phyloP scores from a whole-genome alignment of 2,888 invertebrate species.

The Platynereis dumerilii region DNA sequence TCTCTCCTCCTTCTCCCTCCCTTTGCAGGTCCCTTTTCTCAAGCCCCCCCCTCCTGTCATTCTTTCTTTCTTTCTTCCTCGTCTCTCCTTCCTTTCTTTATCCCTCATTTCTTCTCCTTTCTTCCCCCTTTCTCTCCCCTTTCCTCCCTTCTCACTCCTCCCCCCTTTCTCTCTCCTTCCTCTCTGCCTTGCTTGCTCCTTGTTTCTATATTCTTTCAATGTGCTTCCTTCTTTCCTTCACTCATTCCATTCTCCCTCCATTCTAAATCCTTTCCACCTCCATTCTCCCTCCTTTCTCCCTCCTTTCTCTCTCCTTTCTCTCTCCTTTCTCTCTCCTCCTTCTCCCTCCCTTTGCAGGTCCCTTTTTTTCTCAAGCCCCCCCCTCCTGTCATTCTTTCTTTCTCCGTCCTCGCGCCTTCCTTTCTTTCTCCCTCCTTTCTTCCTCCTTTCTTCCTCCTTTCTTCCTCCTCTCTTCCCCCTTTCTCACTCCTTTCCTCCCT shows the following conservation, averaged over 20 bases:
- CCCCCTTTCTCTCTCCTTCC: not conserved
- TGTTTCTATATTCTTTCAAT: too few relatives aligned
- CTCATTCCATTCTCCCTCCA: too few relatives aligned
- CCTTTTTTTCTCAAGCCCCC: not conserved
- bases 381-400: not conserved
- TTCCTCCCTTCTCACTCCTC: too few relatives aligned
- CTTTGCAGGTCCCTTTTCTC: too few relatives aligned
- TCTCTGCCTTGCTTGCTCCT: constrained; percentile 1
- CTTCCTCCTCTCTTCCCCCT: not conserved
- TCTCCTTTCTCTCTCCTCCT: not conserved
- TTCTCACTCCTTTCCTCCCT: too few relatives aligned
- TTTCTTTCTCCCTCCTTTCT: not conserved
- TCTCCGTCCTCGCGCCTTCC: not conserved
- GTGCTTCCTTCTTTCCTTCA: too few relatives aligned
- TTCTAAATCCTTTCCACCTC: not conserved
- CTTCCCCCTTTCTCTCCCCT: too few relatives aligned
- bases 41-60: too few relatives aligned
- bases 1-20: too few relatives aligned
- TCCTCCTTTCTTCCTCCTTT: not conserved
- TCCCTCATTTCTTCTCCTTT: too few relatives aligned
- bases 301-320: not conserved
- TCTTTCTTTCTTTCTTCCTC: too few relatives aligned
- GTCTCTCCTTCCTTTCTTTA: too few relatives aligned
- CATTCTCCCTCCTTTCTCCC: not conserved
- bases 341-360: not conserved